phyloP scores from a whole-genome alignment of 2,888 invertebrate species.

The Arge pagana region DNA sequence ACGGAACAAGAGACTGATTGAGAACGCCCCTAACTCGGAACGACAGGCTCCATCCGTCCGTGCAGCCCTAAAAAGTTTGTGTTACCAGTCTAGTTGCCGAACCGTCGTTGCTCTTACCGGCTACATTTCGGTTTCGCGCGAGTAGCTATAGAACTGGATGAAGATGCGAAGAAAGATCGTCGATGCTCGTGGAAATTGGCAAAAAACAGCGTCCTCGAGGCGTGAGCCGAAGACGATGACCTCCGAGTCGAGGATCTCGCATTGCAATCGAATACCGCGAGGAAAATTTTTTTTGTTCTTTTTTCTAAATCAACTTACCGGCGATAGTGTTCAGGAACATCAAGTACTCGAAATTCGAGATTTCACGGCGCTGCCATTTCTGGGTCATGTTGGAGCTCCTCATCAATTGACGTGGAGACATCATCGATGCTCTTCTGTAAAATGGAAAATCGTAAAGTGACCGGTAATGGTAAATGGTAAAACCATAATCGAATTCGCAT shows the following conservation, averaged over 20 bases:
- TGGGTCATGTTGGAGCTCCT: slow-evolving; percentile 99
- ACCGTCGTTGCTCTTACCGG: slow-evolving; percentile 53
- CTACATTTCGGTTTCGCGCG: slow-evolving; percentile 45
- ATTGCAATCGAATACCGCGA: no score
- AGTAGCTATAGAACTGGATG: no score
- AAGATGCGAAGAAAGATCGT: no score
- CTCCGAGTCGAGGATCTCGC: no score
- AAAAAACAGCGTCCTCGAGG: no score
- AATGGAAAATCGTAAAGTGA: background rate
- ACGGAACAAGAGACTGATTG: slow-evolving; percentile 58
- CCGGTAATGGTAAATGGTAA: no score
- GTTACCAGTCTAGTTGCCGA: slow-evolving; percentile 31
- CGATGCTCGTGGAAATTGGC: no score
- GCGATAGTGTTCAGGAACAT: slow-evolving; percentile 99
- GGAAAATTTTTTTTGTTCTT: no score
- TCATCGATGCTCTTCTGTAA: slow-evolving; percentile 90
- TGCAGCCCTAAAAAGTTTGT: slow-evolving; percentile 51
- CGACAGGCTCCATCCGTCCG: slow-evolving; percentile 62
- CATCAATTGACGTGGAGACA: slow-evolving; percentile 98
- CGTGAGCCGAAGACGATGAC: no score
- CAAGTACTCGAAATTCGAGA: slow-evolving; percentile 99
- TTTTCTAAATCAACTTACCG: no score
- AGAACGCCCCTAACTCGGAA: slow-evolving; percentile 63
- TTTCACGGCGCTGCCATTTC: slow-evolving; percentile 98
- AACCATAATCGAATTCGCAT: no score